Evolutionary conservation across 2,113 vertebrate genomes (phyloP), one percentile per base, ranked within the genome.

Genomic region (Megalops atlanticus): DNA sequence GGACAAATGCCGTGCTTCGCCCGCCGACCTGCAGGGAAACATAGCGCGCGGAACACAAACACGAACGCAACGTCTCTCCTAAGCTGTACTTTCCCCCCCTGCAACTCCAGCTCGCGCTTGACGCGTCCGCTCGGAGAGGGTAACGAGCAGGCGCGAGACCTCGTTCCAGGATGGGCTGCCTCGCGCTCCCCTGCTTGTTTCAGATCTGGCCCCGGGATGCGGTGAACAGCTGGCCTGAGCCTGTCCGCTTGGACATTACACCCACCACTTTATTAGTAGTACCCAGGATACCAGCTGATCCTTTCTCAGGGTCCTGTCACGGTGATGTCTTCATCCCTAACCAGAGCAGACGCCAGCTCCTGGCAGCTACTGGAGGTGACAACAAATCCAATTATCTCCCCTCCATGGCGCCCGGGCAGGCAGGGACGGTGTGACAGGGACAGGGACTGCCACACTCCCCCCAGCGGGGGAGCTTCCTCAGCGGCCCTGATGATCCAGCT

Each of bases 301-400:
- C 95, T 94, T 95, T 96, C 96, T 94, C 94, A 93, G 96, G 96
- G 91, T 93, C 95, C 96, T 97, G 97, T 99, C 97, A 98, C 93
- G 88, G 93, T 99, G 98, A 99, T 96, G 96, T 98, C 98, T 99
- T 99, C 97, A 99, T 99, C 95, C 93, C 95, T 99, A 98, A 99
- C 94, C 95, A 92, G 95, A 97, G 96, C 95, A 95, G 97, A 99
- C 98, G 94, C 95, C 93, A 92, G 95, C 94, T 96, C 95, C 96
- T 96, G 96, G 96, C 96, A 97, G 96, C 96, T 95, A 96, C 94
- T 86, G 94, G 95, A 98, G 96, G 97, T 98, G 97, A 98, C 97
- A 98, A 96, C 96, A 98, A 98, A 99, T 98, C 97, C 97, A 99
- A 98, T 99, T 98, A 98, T 96, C 97, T 96, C 95, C 97, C 94